Percentiles rank a stretch among this genome's conserved stretches.
These are phyloP conservation scores for Criorhina ranunculi DNA, from an alignment of 2,888 invertebrate species.

Conservation along the genomic window DNA sequence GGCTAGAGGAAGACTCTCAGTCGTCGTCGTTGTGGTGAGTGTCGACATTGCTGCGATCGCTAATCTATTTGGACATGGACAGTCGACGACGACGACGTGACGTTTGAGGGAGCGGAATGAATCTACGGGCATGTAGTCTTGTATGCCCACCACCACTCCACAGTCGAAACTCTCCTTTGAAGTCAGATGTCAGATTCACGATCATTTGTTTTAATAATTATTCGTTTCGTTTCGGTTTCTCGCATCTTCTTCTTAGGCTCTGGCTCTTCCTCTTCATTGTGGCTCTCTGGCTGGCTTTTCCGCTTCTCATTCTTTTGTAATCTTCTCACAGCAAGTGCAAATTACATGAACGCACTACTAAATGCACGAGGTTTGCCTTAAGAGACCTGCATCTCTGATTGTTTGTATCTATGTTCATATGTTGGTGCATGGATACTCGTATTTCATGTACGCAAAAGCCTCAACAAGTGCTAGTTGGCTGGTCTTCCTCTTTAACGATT, in stretches of 20 bases:
- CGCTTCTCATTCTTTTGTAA: conserved; percentile 17
- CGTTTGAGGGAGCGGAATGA: conserved; percentile 55
- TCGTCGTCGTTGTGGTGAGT: conserved; percentile 42
- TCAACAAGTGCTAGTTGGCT: conserved; percentile 36
- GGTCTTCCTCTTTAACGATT: background rate
- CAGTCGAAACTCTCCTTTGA: conserved; percentile 68
- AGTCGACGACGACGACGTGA: conserved; percentile 42
- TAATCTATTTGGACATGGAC: conserved; percentile 74
- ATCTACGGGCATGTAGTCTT: conserved; percentile 22
- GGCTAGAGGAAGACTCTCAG: conserved; percentile 41
- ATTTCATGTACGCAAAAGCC: background rate
- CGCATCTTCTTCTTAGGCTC: conserved; percentile 4
- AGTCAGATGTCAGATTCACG: conserved; percentile 74
- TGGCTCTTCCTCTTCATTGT: conserved; percentile 17
- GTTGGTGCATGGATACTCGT: background rate
- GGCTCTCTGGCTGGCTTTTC: no score
- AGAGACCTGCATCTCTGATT: no score
- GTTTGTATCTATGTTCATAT: background rate
- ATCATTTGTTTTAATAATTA: conserved; percentile 65
- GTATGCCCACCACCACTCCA: conserved; percentile 43
- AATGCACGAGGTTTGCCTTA: conserved; percentile 6
- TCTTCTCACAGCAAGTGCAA: conserved; percentile 35
- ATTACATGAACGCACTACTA: conserved; percentile 14
- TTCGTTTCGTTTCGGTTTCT: conserved; percentile 19
- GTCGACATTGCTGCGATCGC: conserved; percentile 72